Percentiles rank a stretch among this genome's conserved stretches.
These are phyloP conservation scores for Urocitellus parryii DNA, from an alignment of 2,113 vertebrate species.

Conservation along the genomic window DNA sequence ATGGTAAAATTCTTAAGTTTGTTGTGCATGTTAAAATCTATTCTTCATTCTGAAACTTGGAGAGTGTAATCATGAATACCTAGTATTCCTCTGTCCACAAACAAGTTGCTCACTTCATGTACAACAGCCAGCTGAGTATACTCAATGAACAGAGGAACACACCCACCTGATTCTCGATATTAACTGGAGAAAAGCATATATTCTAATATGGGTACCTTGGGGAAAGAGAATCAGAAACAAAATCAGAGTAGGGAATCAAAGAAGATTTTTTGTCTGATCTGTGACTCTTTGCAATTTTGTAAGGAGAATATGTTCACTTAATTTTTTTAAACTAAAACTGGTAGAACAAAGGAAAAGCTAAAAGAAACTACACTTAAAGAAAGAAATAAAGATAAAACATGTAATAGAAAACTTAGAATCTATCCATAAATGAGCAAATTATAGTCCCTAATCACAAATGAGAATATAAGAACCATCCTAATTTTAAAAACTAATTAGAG, in stretches of 20 bases:
- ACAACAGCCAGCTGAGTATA: background rate
- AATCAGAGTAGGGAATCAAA: background rate
- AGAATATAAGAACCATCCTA: background rate
- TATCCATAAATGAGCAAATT: background rate
- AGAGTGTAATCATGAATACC: background rate
- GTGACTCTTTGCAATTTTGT: background rate
- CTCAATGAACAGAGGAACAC: background rate
- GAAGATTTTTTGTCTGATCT: background rate
- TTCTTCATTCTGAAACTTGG: background rate
- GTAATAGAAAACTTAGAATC: background rate
- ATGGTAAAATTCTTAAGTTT: background rate
- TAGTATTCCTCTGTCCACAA: fast-evolving
- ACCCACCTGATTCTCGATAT: background rate
- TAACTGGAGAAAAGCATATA: background rate
- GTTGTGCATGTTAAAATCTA: background rate
- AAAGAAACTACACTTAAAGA: background rate
- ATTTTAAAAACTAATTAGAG: background rate
- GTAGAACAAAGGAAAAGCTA: background rate
- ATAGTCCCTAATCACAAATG: background rate
- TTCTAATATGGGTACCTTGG: background rate
- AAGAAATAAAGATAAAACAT: background rate
- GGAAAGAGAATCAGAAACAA: background rate
- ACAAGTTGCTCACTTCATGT: background rate
- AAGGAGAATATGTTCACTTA: background rate
- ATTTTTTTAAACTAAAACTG: background rate